Conservation (phyloP, 2,113 vertebrate genomes). For the Oxygymnocypris stewartii region DNA sequence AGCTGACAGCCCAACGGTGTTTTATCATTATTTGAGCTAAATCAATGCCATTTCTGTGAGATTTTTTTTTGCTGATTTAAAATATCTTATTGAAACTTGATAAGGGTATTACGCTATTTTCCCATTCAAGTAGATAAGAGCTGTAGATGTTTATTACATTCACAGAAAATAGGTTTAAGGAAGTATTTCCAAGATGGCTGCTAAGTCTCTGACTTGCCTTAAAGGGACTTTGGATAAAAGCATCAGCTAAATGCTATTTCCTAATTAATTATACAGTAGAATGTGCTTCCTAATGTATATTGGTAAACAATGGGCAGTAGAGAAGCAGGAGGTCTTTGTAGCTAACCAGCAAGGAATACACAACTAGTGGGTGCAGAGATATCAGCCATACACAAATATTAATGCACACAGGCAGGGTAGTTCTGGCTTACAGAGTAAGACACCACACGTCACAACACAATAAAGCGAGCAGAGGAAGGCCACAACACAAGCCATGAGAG, state of each 20-base stretch:
- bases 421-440: conserved; percentile 7
- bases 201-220: neutral
- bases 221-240: neutral
- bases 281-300: neutral
- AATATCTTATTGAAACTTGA: neutral
- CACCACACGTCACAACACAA: conserved; percentile 33
- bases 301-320: neutral
- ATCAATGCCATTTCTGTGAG: neutral
- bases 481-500: conserved; percentile 16
- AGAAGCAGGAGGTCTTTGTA: conserved; percentile 51
- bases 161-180: neutral
- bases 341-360: conserved; percentile 27
- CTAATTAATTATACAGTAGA: neutral
- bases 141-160: neutral
- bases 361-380: conserved; percentile 2
- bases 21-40: neutral
- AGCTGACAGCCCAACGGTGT: neutral
- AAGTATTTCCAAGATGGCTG: neutral
- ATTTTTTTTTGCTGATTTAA: neutral
- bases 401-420: neutral
- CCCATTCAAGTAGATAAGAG: neutral
- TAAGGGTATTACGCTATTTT: neutral
- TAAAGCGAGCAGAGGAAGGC: conserved; percentile 24
- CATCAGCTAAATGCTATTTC: neutral
- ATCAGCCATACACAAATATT: neutral